Conservation (phyloP, 2,888 invertebrate species). For the Drosophila fulvimacula region DNA sequence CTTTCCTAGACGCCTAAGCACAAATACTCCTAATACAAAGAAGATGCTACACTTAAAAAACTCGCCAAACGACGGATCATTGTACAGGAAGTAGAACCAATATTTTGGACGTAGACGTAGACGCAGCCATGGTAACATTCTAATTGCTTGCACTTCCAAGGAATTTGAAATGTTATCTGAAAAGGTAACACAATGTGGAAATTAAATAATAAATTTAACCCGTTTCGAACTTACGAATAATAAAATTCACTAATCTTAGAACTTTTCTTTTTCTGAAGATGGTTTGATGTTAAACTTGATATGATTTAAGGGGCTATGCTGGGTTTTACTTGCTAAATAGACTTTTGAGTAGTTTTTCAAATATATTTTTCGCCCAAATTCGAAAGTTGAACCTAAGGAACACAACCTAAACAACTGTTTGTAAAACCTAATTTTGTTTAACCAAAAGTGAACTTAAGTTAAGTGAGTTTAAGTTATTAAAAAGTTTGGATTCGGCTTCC, state of each 20-base stretch:
- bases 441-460: background rate
- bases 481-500: background rate
- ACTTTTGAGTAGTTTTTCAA: conserved; percentile 10
- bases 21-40: conserved; percentile 18
- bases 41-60: conserved; percentile 22
- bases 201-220: background rate
- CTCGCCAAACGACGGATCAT: conserved; percentile 9
- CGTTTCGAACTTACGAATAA: background rate
- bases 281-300: background rate
- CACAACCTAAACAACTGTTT: background rate
- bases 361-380: background rate
- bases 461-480: no score
- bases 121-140: conserved; percentile 27
- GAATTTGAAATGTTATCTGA: conserved; percentile 5
- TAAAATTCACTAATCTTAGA: background rate
- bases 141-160: background rate
- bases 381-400: background rate
- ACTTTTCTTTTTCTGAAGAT: background rate
- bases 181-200: background rate
- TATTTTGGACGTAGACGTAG: background rate
- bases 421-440: background rate
- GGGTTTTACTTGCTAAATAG: background rate
- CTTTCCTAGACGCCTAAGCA: conserved; percentile 28
- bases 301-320: background rate
- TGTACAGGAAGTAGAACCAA: conserved; percentile 11